Percentiles rank a stretch among this genome's conserved stretches.
Conservation (phyloP, 2,888 invertebrate genomes). For the Campopleginae sp. region DNA sequence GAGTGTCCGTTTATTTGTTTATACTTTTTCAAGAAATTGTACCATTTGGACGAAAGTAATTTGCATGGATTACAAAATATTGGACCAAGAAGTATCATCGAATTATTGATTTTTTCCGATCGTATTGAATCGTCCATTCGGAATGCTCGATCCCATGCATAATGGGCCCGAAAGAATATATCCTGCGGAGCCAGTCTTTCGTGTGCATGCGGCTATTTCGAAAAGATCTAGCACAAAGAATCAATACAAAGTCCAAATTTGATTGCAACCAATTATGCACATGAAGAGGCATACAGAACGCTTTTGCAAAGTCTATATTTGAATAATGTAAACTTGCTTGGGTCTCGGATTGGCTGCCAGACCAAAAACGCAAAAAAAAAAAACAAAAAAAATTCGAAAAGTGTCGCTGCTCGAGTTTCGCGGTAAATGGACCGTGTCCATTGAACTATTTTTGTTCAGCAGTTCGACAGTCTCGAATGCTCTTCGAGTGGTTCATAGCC, state of each 20-base stretch:
- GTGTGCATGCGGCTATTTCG: background rate
- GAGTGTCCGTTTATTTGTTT: background rate
- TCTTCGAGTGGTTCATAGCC: background rate
- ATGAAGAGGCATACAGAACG: background rate
- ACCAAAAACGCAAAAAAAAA: background rate
- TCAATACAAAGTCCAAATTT: conserved; percentile 4
- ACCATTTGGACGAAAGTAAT: conserved; percentile 3
- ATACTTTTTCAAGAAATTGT: background rate
- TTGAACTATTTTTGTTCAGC: background rate
- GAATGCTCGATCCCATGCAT: background rate
- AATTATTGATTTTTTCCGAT: conserved; percentile 1
- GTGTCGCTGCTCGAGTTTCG: background rate
- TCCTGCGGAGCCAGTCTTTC: background rate
- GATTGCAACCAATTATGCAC: conserved; percentile 1
- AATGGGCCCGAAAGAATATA: background rate
- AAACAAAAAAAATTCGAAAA: background rate
- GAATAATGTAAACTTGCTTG: background rate
- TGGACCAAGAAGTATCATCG: background rate
- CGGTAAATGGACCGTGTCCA: background rate
- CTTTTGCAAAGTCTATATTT: background rate
- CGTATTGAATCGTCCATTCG: background rate
- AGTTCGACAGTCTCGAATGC: background rate
- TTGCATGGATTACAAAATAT: background rate
- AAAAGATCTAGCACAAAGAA: background rate
- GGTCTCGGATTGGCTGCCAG: background rate